Evolutionary conservation across 2,113 vertebrate genomes (phyloP).

Genomic region (Muscicapa adusta): DNA sequence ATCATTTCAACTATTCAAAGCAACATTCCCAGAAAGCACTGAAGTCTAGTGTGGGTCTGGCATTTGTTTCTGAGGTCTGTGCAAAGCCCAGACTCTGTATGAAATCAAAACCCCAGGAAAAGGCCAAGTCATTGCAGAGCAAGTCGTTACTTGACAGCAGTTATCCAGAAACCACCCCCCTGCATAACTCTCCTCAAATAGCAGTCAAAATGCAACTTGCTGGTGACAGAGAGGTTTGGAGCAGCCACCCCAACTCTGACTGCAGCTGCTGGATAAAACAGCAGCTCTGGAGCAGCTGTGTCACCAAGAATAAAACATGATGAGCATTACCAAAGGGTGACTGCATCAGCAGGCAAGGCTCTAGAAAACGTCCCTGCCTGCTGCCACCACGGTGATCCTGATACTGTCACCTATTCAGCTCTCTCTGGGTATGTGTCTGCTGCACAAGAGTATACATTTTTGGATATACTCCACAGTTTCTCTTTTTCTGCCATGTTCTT

Average conservation of each 20-base stretch:
- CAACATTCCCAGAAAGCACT: neutral
- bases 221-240: neutral
- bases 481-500: neutral
- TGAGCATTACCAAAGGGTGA: neutral
- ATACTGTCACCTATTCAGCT: neutral
- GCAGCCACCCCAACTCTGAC: neutral
- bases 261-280: neutral
- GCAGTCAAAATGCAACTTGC: neutral
- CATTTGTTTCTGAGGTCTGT: neutral
- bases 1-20: neutral
- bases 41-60: neutral
- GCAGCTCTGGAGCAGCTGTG: neutral
- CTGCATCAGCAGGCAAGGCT: neutral
- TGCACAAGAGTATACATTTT: neutral
- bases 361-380: neutral
- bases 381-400: neutral
- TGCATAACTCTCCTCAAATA: neutral
- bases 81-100: neutral
- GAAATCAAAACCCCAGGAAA: neutral
- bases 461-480: neutral
- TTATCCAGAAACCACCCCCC: neutral
- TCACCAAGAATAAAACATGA: neutral
- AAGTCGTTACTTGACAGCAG: neutral
- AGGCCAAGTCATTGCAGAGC: neutral
- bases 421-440: neutral